These are phyloP conservation scores for Columbina picui DNA, from an alignment of 2,113 vertebrate species.

Conservation along the genomic window DNA sequence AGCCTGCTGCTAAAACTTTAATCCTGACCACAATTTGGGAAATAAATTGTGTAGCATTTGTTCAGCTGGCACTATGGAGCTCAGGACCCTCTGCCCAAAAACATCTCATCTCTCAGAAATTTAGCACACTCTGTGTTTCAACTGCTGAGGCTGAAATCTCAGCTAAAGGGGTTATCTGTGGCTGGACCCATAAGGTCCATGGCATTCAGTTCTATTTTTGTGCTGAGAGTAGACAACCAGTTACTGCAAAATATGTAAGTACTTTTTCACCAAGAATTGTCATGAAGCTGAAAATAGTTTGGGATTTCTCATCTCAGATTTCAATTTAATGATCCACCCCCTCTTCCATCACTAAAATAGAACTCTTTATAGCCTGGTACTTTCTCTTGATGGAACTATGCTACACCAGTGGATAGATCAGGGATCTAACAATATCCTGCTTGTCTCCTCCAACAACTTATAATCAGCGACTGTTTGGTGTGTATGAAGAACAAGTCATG, in stretches of 20 bases:
- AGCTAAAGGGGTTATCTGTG: not conserved
- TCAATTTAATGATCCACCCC: not conserved
- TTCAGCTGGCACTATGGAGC: constrained; percentile 1
- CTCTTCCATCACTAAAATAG: not conserved
- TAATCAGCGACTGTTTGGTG: not conserved
- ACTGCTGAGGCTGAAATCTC: not conserved
- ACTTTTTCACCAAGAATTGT: not conserved
- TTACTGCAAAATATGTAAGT: not conserved
- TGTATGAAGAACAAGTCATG: not conserved
- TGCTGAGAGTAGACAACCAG: not conserved
- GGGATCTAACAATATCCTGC: not conserved
- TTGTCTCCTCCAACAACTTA: not conserved
- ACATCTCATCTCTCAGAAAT: not conserved
- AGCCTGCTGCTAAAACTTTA: not conserved
- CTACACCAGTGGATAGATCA: not conserved
- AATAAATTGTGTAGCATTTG: not conserved
- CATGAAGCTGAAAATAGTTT: not conserved
- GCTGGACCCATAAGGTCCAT: not conserved
- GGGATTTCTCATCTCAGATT: not conserved
- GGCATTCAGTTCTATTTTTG: not conserved
- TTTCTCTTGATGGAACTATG: not conserved
- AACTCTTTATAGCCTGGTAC: not conserved
- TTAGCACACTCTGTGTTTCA: not conserved
- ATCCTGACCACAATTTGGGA: not conserved
- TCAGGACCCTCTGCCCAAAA: not conserved